phyloP scores from a whole-genome alignment of 2,113 vertebrate genomes.

The Sorex araneus region DNA sequence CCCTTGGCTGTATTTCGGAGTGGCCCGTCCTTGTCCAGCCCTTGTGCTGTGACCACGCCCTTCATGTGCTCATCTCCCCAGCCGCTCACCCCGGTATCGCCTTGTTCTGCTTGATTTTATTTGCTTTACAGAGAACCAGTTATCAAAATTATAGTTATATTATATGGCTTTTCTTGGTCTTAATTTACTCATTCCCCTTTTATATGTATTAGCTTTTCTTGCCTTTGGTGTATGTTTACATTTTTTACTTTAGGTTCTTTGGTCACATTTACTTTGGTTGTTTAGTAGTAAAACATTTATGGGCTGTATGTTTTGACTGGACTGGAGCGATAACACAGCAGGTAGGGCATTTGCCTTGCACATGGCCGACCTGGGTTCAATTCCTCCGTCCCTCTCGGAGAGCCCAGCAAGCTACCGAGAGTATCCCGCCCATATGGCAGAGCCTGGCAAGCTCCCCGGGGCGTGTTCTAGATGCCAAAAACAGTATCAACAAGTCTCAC shows the following conservation, averaged over 20 bases:
- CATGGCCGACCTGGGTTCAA: too few relatives aligned
- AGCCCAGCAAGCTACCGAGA: too few relatives aligned
- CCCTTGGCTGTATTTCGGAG: too few relatives aligned
- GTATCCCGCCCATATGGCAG: too few relatives aligned
- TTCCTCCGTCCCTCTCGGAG: too few relatives aligned
- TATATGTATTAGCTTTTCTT: constrained; percentile 52
- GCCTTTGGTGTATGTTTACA: constrained; percentile 57
- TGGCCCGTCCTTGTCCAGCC: too few relatives aligned
- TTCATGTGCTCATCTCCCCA: neutral
- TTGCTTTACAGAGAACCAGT: constrained; percentile 39
- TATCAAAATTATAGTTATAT: constrained; percentile 49
- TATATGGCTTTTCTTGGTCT: constrained; percentile 47
- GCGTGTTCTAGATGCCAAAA: too few relatives aligned
- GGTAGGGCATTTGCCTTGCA: too few relatives aligned
- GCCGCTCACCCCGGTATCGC: neutral
- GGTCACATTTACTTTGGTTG: constrained; percentile 69
- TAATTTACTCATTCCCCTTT: constrained; percentile 69
- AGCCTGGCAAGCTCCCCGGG: too few relatives aligned
- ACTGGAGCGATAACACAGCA: too few relatives aligned
- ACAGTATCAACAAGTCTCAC: too few relatives aligned
- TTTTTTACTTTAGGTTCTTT: constrained; percentile 66
- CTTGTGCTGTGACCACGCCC: neutral
- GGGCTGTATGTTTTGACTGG: constrained; percentile 41
- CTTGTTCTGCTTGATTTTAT: neutral
- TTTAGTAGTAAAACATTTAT: constrained; percentile 68